Evolutionary conservation across 1,140 invertebrate genomes (phyloP).

Genomic region (Polyergus mexicanus): DNA sequence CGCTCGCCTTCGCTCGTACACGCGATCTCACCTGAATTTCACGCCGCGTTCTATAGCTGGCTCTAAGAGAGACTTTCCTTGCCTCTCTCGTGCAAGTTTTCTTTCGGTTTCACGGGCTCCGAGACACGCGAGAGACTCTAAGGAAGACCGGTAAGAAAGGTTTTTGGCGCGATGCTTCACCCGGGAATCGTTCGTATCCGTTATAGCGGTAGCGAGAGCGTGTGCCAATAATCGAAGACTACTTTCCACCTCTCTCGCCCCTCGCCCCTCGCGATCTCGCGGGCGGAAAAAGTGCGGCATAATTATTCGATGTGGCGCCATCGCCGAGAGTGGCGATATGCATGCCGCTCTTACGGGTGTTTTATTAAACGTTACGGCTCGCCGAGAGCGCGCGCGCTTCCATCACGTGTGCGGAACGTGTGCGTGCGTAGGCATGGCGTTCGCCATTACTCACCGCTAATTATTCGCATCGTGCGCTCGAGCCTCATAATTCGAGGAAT

Average conservation of each 20-base stretch:
- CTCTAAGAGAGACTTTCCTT: not conserved
- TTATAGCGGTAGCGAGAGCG: slow-evolving; percentile 29
- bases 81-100: not conserved
- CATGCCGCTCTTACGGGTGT: not conserved
- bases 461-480: slow-evolving; percentile 57
- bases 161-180: slow-evolving; percentile 1
- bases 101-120: slow-evolving; percentile 45
- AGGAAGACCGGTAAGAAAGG: slow-evolving; percentile 37
- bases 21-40: slow-evolving; percentile 47
- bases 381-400: not conserved
- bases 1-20: not conserved
- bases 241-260: slow-evolving; percentile 23
- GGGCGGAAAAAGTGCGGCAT: slow-evolving; percentile 38
- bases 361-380: slow-evolving; percentile 50
- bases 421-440: slow-evolving; percentile 31
- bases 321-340: not conserved
- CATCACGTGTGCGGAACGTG: slow-evolving; percentile 5
- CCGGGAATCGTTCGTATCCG: not conserved
- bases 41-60: not conserved
- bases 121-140: slow-evolving; percentile 18
- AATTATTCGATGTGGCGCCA: slow-evolving; percentile 56
- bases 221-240: slow-evolving; percentile 48
- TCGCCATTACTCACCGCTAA: slow-evolving; percentile 61
- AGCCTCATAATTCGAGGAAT: slow-evolving; percentile 60
- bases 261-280: no score